Base-by-base conservation (phyloP, 2,888 invertebrate genomes). In the Cecidostiba fungosa region DNA sequence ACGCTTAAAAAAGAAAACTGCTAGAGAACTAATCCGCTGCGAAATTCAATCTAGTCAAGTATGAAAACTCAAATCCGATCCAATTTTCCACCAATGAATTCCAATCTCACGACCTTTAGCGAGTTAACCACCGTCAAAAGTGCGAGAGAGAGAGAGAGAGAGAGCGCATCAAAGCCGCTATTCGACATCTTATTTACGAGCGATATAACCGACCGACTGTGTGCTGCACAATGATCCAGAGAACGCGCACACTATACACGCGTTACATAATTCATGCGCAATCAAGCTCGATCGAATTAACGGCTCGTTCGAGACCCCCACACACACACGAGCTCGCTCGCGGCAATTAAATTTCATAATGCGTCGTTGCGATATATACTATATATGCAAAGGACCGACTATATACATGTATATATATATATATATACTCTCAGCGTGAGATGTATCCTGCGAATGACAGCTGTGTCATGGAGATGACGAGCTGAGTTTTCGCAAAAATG, bases 251-350 rank as follows among this genome's bases (percentile, higher is more conserved):
- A n/a, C 23, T 12, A 26, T 26, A 26, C 8, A 0, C 12, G 10
- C 66, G 66, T 66, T 66, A 29, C 66, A 66, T 66, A 66, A 66
- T 66, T 26, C 66, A 66, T 29, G 66, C 66, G 66, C 66, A 29
- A 66, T 66, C 29, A 66, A 66, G 29, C 66, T 66, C 66, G 66
- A 66, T 66, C 66, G 66, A 66, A 66, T 66, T 66, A 66, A 66
- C 66, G 26, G 29, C 66, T 66, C 66, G 66, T 29, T 66, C 59
- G 8, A 6, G n/a, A 59, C 47, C 47, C 16, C 10, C 59, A n/a
- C 59, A 59, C 23, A 23, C 59, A 16, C 23, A 8, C 14, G 26
- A 23, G 62, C 62, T 23, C 29, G 62, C 62, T 2, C 29, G 29
- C 62, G 29, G 26, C 29, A 26, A 66, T 66, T 29, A 66, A 66